Percentiles rank a stretch among this genome's conserved stretches.
phyloP scores from a whole-genome alignment of 2,113 vertebrate genomes.

The Callorhinus ursinus region DNA sequence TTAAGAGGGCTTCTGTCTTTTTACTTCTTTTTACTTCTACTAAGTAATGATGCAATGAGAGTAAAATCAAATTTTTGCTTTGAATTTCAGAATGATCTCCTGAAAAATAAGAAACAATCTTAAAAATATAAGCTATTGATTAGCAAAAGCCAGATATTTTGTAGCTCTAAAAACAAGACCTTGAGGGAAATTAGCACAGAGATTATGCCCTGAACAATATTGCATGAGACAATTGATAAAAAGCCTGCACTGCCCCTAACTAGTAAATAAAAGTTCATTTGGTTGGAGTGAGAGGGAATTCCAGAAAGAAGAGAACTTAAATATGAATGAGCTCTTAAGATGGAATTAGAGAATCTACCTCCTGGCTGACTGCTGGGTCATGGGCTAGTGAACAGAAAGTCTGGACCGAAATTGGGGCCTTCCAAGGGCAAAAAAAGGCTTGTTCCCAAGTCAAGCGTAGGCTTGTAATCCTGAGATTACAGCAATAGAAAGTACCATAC shows the following conservation, averaged over 20 bases:
- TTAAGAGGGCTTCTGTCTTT: too few relatives aligned
- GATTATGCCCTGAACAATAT: not conserved
- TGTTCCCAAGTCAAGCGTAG: not conserved
- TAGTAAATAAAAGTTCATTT: not conserved
- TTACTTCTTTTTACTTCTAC: not conserved
- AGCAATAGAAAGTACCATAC: not conserved
- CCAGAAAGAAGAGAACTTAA: not conserved
- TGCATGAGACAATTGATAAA: not conserved
- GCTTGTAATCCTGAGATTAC: not conserved
- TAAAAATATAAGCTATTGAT: not conserved
- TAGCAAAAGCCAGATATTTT: not conserved
- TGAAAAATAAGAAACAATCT: not conserved
- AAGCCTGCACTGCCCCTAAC: not conserved
- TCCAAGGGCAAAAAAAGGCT: not conserved
- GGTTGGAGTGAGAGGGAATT: not conserved
- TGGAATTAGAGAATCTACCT: not conserved
- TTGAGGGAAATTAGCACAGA: not conserved
- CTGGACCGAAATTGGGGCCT: not conserved
- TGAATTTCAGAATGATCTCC: not conserved
- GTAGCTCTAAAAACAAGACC: not conserved
- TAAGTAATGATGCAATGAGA: not conserved
- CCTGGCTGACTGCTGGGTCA: not conserved
- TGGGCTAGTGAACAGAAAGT: not conserved
- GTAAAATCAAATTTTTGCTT: slow-evolving; percentile 39
- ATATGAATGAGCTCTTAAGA: not conserved